Evolutionary conservation across 1,140 invertebrate species (phyloP).

Genomic region (Sinonovacula constricta): DNA sequence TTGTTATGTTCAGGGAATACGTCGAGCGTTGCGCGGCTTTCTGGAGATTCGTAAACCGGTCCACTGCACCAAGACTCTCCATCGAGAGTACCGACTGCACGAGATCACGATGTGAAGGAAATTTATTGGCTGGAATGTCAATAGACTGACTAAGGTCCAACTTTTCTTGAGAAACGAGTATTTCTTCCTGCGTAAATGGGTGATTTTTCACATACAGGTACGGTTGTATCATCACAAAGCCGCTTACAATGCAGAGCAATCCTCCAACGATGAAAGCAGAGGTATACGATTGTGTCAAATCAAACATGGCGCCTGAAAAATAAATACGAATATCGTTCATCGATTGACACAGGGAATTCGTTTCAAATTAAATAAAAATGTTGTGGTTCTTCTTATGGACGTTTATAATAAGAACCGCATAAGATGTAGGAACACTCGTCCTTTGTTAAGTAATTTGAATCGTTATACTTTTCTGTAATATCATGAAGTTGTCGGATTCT

Average conservation of each 20-base stretch:
- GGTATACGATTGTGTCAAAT: conserved; percentile 45
- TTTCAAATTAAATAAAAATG: no score
- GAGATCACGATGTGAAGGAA: conserved; percentile 29
- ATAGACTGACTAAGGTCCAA: conserved; percentile 2
- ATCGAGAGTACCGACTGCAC: conserved; percentile 30
- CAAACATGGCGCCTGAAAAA: conserved; percentile 54
- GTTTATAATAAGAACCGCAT: no score
- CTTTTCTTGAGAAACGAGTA: conserved; percentile 13
- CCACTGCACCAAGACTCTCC: conserved; percentile 27
- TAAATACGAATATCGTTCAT: no score
- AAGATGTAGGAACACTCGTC: no score
- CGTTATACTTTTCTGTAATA: no score
- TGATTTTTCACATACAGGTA: conserved; percentile 35
- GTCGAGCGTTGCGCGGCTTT: no score
- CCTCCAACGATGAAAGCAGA: conserved; percentile 51
- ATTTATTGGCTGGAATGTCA: neutral
- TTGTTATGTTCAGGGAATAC: conserved; percentile 3
- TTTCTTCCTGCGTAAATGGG: neutral
- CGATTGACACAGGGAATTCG: no score
- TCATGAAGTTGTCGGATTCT: no score
- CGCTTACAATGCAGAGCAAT: conserved; percentile 19
- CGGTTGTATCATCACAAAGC: conserved; percentile 36
- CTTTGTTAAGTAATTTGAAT: no score
- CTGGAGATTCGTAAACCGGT: conserved; percentile 15
- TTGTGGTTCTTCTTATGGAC: no score